phyloP scores from a whole-genome alignment of 2,113 vertebrate genomes.

The Callaeas wilsoni region DNA sequence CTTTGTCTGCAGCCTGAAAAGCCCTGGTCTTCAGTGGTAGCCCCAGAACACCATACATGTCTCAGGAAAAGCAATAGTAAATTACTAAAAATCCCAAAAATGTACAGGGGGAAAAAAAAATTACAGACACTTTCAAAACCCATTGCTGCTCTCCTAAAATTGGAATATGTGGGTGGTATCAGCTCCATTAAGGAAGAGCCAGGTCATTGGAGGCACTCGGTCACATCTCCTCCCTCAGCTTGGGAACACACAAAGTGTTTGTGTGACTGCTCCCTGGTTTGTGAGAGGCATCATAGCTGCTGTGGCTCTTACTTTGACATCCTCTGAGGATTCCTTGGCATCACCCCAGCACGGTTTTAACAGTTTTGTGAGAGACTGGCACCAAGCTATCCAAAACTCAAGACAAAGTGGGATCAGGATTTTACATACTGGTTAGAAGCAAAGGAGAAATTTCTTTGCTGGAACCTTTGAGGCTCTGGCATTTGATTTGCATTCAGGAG shows the following conservation, averaged over 20 bases:
- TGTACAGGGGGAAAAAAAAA: accelerated
- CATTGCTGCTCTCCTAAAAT: background rate
- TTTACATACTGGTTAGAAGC: background rate
- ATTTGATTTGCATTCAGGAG: background rate
- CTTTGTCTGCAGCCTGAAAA: background rate
- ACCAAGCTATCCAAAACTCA: background rate
- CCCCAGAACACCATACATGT: background rate
- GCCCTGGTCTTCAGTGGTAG: background rate
- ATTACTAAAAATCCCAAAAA: background rate
- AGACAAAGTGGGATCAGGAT: background rate
- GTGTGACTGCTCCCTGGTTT: background rate
- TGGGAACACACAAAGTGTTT: too few relatives aligned
- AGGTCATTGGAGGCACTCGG: background rate
- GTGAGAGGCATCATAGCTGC: background rate
- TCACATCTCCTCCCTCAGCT: background rate
- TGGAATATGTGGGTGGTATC: background rate
- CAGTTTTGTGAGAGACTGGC: background rate
- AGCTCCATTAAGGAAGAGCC: background rate
- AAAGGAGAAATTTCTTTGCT: background rate
- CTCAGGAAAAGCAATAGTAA: background rate
- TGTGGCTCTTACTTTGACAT: background rate
- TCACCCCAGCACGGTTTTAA: background rate
- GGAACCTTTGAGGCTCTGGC: background rate
- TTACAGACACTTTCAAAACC: background rate
- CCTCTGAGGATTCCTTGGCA: background rate